Base-by-base conservation (phyloP, 1,140 invertebrate genomes). In the Zaprionus lachaisei region DNA sequence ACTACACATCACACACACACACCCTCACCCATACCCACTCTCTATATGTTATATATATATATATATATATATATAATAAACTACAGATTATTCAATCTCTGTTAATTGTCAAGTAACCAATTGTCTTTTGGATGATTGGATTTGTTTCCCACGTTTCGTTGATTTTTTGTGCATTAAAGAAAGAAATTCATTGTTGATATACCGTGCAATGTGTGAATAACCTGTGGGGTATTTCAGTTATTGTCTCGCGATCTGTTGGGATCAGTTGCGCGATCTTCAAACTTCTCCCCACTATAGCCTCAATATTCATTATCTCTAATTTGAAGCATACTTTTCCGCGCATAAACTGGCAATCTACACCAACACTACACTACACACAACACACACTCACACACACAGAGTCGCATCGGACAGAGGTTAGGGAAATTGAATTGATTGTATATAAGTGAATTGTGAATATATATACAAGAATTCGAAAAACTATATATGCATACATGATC, bases 321-420 rank as follows among this genome's bases (percentile, higher is more conserved):
- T 47, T 47, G 11, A 34, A 37, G 71, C 44, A 58, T 68, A 62
- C 37, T 57, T 61, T 47, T 68, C 26, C 15, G 65, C 26, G 57
- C 34, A 55, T 12, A 12, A 51, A 7, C 15, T 15, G 38, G 20
- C 26, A 49, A 17, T 20, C 47, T 38, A 57, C 20, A 51, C 17
- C 5, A 5, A 44, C 31, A 65, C 41, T 6, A 38, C 17, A 17
- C 54, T 15, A 20, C 34, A 60, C 17, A 14, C 17, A n/a, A 11
- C 28, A 44, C 31, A 41, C 49, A 41, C 24, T 6, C 55, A n/a
- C 26, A 61, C 15, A 20, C 12, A 22, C 51, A 65, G 38, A 41
- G 24, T 38, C 77, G 49, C 54, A 57, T 72, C 56, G 71, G 65
- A 73, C 71, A 73, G 65, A 60, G 14, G 7, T 57, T 57, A 68